Evolutionary conservation across 2,888 invertebrate genomes (phyloP).

Genomic region (Nudaria mundana): DNA sequence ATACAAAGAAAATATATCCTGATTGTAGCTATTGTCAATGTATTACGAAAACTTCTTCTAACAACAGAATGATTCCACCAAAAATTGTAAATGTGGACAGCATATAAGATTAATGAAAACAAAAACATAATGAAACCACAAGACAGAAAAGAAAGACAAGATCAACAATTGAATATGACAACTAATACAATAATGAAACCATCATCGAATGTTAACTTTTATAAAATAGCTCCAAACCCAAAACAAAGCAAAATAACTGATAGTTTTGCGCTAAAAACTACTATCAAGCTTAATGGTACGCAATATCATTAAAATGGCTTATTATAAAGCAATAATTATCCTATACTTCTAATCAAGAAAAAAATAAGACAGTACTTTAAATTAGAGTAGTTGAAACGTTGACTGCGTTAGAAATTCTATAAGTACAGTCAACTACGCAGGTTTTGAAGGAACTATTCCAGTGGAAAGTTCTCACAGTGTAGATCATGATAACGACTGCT

Average conservation of each 20-base stretch:
- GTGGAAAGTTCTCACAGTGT: conserved; percentile 45
- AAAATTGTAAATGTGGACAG: conserved; percentile 29
- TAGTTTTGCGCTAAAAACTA: conserved; percentile 14
- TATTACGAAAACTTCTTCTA: conserved; percentile 10
- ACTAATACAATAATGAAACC: background rate
- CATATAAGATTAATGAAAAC: conserved; percentile 5
- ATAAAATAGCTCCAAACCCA: conserved; percentile 21
- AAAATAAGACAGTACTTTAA: background rate
- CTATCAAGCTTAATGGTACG: conserved; percentile 11
- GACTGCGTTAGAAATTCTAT: conserved; percentile 24
- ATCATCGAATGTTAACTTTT: conserved; percentile 20
- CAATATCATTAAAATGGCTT: conserved; percentile 3
- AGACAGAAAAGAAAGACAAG: conserved; percentile 17
- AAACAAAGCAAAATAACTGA: conserved; percentile 5
- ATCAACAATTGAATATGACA: conserved; percentile 2
- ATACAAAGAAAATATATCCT: conserved; percentile 14
- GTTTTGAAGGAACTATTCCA: conserved; percentile 37
- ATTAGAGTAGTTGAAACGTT: background rate
- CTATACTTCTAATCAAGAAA: background rate
- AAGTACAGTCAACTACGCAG: conserved; percentile 40
- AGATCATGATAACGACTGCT: conserved; percentile 60
- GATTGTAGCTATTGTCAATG: conserved; percentile 32
- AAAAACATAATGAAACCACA: conserved; percentile 4
- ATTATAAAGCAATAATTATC: too few relatives aligned
- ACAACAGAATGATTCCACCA: conserved; percentile 1